A percentile compares a stretch with the other conserved stretches of the same genome.
Evolutionary conservation across 37 sponge, comb jelly and placozoan species (phyloP).

Genomic region (Lycopodina hypogea): DNA sequence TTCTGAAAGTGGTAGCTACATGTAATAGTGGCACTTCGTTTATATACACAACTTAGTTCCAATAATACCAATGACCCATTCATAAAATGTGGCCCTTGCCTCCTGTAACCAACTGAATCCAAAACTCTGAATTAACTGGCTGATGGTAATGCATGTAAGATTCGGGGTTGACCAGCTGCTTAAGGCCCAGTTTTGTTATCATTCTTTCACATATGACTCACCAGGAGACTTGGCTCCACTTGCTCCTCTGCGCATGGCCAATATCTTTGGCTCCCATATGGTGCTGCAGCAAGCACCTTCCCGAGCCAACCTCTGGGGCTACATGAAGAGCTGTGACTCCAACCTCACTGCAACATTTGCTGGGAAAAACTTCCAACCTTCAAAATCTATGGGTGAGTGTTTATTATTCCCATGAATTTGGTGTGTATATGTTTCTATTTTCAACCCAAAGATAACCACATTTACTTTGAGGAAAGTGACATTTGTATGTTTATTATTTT

Average conservation of each 20-base stretch:
- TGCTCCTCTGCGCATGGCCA: constrained; percentile 36
- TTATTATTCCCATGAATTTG: neutral
- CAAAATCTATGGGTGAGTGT: constrained; percentile 14
- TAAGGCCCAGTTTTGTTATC: too few species aligned
- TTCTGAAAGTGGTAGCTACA: too few species aligned
- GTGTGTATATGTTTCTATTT: neutral
- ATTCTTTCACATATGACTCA: neutral
- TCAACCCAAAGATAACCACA: neutral
- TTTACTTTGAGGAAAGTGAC: neutral
- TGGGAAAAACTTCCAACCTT: neutral
- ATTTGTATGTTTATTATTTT: neutral
- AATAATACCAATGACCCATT: too few species aligned
- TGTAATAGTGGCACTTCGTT: too few species aligned
- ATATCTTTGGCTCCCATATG: constrained; percentile 51
- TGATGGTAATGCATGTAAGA: too few species aligned
- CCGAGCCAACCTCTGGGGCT: constrained; percentile 51
- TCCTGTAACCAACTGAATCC: too few species aligned
- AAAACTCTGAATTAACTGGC: too few species aligned
- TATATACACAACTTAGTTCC: too few species aligned
- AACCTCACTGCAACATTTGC: constrained; percentile 23
- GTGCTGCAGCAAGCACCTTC: constrained; percentile 54
- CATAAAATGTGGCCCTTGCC: too few species aligned
- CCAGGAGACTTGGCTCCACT: neutral
- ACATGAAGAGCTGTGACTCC: constrained; percentile 8
- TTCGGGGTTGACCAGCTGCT: too few species aligned